These are phyloP conservation scores for Ceratina japonica DNA, from an alignment of 1,140 invertebrate species.

Conservation along the genomic window DNA sequence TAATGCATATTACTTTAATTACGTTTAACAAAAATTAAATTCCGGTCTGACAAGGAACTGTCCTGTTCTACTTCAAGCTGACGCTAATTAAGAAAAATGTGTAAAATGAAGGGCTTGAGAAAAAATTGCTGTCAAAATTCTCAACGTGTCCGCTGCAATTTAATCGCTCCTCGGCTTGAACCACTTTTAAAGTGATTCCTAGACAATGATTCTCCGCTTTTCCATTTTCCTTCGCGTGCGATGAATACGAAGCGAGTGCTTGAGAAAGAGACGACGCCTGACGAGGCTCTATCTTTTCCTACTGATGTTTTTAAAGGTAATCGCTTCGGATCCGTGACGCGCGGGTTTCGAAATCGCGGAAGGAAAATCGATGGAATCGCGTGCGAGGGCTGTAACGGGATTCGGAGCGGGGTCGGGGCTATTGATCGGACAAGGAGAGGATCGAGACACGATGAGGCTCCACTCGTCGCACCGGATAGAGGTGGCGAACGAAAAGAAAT, in stretches of 20 bases:
- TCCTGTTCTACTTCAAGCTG: not conserved
- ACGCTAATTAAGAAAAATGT: no score
- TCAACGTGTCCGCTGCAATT: no score
- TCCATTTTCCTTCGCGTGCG: not conserved
- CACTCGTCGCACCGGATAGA: conserved; percentile 44
- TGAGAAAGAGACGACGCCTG: no score
- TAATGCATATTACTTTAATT: no score
- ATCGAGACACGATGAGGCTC: conserved; percentile 48
- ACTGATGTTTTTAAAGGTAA: not conserved
- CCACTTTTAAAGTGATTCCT: no score
- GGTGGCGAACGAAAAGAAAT: conserved; percentile 44
- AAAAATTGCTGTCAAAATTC: no score
- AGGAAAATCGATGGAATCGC: conserved; percentile 69
- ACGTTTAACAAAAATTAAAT: no score
- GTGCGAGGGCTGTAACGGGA: conserved; percentile 68
- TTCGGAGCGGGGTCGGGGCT: conserved; percentile 56
- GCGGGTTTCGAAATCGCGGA: conserved; percentile 56
- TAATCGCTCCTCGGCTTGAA: no score
- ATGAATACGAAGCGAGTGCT: no score
- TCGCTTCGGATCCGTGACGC: not conserved
- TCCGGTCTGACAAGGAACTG: not conserved
- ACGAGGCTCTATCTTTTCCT: no score
- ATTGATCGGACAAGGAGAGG: conserved; percentile 55
- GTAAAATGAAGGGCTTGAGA: no score
- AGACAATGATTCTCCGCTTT: not conserved